phyloP scores from a whole-genome alignment of 1,140 invertebrate genomes.

The Triops longicaudatus region DNA sequence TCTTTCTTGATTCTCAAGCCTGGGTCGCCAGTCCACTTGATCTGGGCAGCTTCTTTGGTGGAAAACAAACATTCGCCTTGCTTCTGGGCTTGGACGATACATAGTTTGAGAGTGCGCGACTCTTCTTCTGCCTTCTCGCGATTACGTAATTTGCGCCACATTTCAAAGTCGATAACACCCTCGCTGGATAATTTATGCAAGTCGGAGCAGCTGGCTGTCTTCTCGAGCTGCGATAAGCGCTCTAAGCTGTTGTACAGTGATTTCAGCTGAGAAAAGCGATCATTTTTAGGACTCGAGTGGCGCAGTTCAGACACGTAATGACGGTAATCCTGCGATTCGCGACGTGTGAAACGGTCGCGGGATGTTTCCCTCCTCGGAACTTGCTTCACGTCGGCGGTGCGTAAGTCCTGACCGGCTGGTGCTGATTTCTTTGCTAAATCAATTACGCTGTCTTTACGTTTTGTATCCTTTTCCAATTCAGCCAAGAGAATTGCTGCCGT shows the following conservation, averaged over 20 bases:
- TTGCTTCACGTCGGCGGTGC: background rate
- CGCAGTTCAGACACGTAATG: background rate
- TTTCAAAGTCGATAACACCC: conserved; percentile 75
- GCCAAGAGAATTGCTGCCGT: conserved; percentile 22
- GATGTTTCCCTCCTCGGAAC: background rate
- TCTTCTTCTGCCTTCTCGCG: conserved; percentile 74
- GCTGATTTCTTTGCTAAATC: background rate
- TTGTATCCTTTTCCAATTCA: conserved; percentile 18
- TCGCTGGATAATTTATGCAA: conserved; percentile 55
- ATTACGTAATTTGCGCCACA: conserved; percentile 69
- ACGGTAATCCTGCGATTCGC: background rate
- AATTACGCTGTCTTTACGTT: background rate
- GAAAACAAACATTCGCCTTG: conserved; percentile 75
- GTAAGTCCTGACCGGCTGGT: background rate
- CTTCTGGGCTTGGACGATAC: conserved; percentile 65
- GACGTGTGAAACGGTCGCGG: background rate
- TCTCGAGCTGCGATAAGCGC: conserved; percentile 70
- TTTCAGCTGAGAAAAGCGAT: conserved; percentile 66
- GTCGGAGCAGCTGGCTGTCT: conserved; percentile 61
- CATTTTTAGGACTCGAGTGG: conserved; percentile 17
- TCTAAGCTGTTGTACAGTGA: conserved; percentile 79
- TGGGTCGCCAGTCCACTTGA: conserved; percentile 64
- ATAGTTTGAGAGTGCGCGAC: conserved; percentile 62
- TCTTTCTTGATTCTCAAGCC: conserved; percentile 72
- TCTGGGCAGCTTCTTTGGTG: conserved; percentile 57